Percentiles rank a stretch among this genome's conserved stretches.
Conservation (phyloP, 2,888 invertebrate genomes). For the Rotaria socialis region DNA sequence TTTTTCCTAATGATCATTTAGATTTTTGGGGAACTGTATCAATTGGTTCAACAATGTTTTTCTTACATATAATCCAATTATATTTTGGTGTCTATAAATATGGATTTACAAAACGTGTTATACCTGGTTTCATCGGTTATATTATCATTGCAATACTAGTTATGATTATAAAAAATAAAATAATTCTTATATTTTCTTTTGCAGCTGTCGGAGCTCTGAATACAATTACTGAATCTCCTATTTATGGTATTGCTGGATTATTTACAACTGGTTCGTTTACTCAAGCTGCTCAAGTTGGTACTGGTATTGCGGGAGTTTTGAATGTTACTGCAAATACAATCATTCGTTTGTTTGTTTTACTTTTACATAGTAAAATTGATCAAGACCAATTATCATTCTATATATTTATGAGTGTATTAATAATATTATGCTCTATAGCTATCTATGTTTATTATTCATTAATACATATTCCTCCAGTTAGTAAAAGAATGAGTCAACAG, state of each 20-base stretch:
- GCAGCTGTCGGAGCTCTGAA: not conserved
- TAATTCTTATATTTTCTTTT: not conserved
- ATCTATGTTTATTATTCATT: slow-evolving; percentile 15
- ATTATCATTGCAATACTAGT: not conserved
- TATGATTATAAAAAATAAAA: not conserved
- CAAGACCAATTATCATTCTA: slow-evolving; percentile 18
- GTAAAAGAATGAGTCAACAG: not conserved
- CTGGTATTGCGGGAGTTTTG: not conserved
- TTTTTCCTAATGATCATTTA: not conserved
- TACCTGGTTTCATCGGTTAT: slow-evolving; percentile 17
- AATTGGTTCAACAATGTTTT: not conserved
- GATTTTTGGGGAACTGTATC: slow-evolving; percentile 22
- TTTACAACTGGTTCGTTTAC: slow-evolving; percentile 24
- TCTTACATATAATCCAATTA: not conserved
- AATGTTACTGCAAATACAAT: slow-evolving; percentile 20
- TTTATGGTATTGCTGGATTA: slow-evolving; percentile 15
- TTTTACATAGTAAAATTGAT: not conserved
- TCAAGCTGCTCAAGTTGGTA: slow-evolving; percentile 6
- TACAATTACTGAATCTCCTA: slow-evolving; percentile 1
- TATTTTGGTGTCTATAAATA: slow-evolving; percentile 2
- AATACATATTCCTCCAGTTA: not conserved
- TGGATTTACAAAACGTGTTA: slow-evolving; percentile 25
- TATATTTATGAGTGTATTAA: slow-evolving; percentile 35
- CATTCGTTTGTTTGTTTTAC: not conserved
- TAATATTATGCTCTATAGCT: not conserved